These are phyloP conservation scores for Champsocephalus esox DNA, from an alignment of 2,797 vertebrate species.

Conservation along the genomic window DNA sequence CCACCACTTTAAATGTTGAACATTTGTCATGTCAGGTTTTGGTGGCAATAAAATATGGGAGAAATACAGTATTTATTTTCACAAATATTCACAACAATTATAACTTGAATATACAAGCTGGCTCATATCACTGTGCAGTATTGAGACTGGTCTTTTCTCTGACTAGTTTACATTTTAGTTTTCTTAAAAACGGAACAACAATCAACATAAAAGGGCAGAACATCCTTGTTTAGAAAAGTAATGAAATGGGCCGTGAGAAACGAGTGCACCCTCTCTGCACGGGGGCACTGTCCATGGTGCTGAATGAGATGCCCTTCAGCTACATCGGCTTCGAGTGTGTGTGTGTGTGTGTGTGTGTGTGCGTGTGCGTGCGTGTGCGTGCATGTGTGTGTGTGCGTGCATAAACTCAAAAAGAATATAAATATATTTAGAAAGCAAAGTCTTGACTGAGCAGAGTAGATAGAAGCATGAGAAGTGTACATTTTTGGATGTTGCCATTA, in stretches of 20 bases:
- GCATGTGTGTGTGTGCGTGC: no score
- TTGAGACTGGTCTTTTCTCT: not conserved
- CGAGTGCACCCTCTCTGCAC: not conserved
- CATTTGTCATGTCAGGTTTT: not conserved
- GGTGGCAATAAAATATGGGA: not conserved
- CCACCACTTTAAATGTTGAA: not conserved
- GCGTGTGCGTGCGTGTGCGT: accelerated
- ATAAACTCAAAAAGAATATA: no score
- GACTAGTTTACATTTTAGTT: not conserved
- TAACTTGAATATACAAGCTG: not conserved
- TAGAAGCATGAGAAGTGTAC: not conserved
- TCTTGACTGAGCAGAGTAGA: no score
- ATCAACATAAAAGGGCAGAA: not conserved
- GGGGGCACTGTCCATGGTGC: slow-evolving; percentile 64
- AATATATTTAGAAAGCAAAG: no score
- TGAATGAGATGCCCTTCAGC: slow-evolving; percentile 36
- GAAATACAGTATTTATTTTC: not conserved
- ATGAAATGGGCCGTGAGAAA: not conserved
- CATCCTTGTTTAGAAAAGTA: not conserved
- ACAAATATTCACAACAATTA: not conserved
- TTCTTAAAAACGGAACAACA: not conserved
- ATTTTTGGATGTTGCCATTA: no score
- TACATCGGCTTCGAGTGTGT: not conserved
- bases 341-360: no score
- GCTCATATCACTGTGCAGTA: not conserved